Evolutionary conservation across 2,797 vertebrate species (phyloP).

Genomic region (Avahi laniger): DNA sequence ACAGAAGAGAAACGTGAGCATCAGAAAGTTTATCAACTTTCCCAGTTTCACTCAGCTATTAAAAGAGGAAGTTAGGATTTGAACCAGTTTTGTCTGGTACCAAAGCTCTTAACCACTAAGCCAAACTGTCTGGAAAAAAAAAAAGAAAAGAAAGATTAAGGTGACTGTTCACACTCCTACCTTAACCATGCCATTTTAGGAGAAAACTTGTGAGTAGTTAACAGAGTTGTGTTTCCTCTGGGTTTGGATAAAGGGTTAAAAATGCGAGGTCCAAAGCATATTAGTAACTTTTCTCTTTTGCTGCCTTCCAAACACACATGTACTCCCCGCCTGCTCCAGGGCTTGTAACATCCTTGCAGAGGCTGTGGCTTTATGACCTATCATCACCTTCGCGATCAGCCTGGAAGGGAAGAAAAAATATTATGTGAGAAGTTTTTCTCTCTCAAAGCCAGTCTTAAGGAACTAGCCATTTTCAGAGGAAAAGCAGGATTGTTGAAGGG

Average conservation of each 20-base stretch:
- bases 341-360: conserved; percentile 33
- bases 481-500: conserved; percentile 69
- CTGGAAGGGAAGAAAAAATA: conserved; percentile 58
- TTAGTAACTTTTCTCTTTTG: conserved; percentile 50
- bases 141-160: not conserved
- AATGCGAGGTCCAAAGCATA: not conserved
- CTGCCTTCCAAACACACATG: conserved; percentile 70
- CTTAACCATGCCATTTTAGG: not conserved
- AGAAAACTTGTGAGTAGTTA: not conserved
- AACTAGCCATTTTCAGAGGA: conserved; percentile 68
- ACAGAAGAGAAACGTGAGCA: not conserved
- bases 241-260: conserved; percentile 65
- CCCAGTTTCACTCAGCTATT: not conserved
- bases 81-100: not conserved
- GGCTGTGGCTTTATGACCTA: conserved; percentile 69
- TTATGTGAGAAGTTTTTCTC: conserved; percentile 71
- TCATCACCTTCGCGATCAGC: conserved; percentile 66
- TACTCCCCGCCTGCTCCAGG: conserved; percentile 47
- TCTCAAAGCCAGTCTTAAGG: conserved; percentile 68
- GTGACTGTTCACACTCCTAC: not conserved
- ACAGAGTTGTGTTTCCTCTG: not conserved
- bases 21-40: not conserved
- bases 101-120: not conserved
- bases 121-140: not conserved
- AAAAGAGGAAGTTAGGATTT: not conserved